phyloP scores from a whole-genome alignment of 2,113 vertebrate genomes.

The Sinocyclocheilus anshuiensis region DNA sequence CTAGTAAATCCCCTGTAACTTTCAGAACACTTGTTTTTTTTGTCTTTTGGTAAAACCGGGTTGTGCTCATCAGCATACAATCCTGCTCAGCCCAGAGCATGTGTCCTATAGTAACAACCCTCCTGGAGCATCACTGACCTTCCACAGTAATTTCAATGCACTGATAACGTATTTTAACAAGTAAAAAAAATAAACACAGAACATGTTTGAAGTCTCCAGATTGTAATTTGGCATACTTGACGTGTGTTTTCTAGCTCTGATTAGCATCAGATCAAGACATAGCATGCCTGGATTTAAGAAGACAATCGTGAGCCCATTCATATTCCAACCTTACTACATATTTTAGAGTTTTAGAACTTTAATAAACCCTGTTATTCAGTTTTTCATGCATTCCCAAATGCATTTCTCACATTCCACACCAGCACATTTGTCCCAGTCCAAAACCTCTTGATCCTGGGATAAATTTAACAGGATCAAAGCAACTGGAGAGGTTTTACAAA shows the following conservation, averaged over 20 bases:
- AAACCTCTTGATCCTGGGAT: constrained; percentile 33
- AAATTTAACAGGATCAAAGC: constrained; percentile 18
- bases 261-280: constrained; percentile 41
- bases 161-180: not conserved
- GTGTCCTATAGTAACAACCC: not conserved
- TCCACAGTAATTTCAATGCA: not conserved
- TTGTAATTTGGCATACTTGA: constrained; percentile 38
- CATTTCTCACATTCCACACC: constrained; percentile 12
- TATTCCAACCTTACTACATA: not conserved
- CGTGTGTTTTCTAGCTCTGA: constrained; percentile 45
- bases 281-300: constrained; percentile 39
- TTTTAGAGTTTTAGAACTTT: not conserved
- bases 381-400: not conserved
- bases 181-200: constrained; percentile 1
- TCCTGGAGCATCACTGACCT: not conserved
- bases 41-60: not conserved
- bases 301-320: constrained; percentile 14
- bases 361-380: not conserved
- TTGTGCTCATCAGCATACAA: not conserved
- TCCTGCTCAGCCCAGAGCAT: not conserved
- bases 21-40: constrained; percentile 21
- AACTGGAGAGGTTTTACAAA: constrained; percentile 18
- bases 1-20: constrained; percentile 1
- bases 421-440: constrained; percentile 6
- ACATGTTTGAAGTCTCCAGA: constrained; percentile 17